Evolutionary conservation across 2,113 vertebrate species (phyloP).

Genomic region (Naja naja): DNA sequence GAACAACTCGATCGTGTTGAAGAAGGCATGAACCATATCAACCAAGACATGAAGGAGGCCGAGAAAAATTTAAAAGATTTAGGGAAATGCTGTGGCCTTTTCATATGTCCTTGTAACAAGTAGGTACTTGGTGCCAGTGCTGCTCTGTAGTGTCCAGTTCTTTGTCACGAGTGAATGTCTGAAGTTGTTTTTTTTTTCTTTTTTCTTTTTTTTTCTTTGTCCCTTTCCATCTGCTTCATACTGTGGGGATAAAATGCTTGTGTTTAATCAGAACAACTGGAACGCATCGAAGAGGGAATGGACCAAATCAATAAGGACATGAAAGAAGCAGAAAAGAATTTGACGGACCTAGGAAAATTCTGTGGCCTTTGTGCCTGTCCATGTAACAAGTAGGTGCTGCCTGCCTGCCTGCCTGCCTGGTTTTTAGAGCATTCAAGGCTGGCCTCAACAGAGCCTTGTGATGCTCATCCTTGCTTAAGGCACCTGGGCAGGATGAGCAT

Average conservation of each 20-base stretch:
- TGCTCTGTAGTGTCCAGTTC: constrained; percentile 89
- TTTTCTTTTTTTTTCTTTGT: constrained; percentile 91
- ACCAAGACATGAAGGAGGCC: constrained; percentile 99
- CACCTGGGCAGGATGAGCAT: constrained; percentile 81
- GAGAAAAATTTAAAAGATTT: constrained; percentile 99
- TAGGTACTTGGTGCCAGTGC: constrained; percentile 94
- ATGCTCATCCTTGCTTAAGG: constrained; percentile 77
- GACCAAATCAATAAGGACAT: constrained; percentile 91
- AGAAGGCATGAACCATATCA: constrained; percentile 99
- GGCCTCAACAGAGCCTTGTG: constrained; percentile 74
- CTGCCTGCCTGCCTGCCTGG: constrained; percentile 69
- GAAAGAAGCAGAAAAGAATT: constrained; percentile 92
- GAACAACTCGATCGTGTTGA: constrained; percentile 99
- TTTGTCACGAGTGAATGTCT: constrained; percentile 98
- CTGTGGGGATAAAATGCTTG: constrained; percentile 90
- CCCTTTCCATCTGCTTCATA: constrained; percentile 96
- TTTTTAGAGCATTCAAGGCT: constrained; percentile 81
- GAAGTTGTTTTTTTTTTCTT: constrained; percentile 67
- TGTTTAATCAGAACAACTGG: constrained; percentile 90
- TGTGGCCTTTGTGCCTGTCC: constrained; percentile 89
- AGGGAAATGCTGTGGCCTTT: constrained; percentile 98
- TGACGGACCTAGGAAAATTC: constrained; percentile 90
- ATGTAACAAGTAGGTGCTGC: constrained; percentile 91
- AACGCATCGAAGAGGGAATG: constrained; percentile 89
- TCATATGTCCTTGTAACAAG: constrained; percentile 99